Evolutionary conservation across 2,888 invertebrate species (phyloP).

Genomic region (Anoncus sp.): DNA sequence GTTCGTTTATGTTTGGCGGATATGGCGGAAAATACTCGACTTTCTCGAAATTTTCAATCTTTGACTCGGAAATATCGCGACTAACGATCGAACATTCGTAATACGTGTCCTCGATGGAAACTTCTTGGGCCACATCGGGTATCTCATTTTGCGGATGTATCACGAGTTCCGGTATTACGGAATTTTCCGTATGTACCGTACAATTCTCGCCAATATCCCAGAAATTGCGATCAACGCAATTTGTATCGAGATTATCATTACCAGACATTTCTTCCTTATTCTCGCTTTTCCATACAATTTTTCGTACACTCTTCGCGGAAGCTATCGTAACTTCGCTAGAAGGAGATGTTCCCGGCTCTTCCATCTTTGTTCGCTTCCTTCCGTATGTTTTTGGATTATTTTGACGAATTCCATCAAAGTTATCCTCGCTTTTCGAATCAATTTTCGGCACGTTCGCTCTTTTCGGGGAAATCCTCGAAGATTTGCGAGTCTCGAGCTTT

Average conservation of each 20-base stretch:
- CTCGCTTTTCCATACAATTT: not conserved
- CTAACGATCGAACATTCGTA: not conserved
- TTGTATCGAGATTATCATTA: not conserved
- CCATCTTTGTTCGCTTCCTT: not conserved
- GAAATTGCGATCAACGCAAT: not conserved
- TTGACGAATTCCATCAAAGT: too few relatives aligned
- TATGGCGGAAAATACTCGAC: conserved; percentile 27
- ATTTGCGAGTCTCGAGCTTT: not conserved
- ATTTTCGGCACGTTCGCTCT: not conserved
- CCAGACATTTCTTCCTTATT: not conserved
- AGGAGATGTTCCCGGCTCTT: not conserved
- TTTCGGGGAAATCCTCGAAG: not conserved
- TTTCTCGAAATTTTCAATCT: not conserved
- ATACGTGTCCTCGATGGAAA: not conserved
- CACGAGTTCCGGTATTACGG: not conserved
- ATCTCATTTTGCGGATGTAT: not conserved
- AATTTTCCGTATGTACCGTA: not conserved
- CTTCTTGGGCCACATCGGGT: not conserved
- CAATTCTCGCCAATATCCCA: not conserved
- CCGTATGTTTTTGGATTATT: too few relatives aligned
- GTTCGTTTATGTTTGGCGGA: conserved; percentile 44
- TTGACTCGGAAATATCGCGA: not conserved
- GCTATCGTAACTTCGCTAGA: not conserved
- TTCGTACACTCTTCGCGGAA: not conserved
- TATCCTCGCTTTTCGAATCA: not conserved